Conservation (phyloP, 2,113 vertebrate genomes). For the Phaethon lepturus region DNA sequence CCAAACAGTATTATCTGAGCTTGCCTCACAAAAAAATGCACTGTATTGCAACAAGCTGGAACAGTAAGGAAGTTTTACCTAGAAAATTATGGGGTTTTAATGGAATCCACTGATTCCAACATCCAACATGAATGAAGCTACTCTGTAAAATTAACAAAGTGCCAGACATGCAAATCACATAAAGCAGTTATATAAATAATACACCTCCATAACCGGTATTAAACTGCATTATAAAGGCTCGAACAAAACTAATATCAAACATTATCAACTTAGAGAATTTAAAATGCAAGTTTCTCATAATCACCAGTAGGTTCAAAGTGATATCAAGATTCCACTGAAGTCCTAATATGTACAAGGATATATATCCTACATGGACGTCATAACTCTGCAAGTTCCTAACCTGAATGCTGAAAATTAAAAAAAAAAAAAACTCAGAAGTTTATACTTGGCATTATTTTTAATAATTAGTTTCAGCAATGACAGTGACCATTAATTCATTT, state of each 20-base stretch:
- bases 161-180: neutral
- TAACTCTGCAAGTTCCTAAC: slow-evolving; percentile 89
- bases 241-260: neutral
- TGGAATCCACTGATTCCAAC: neutral
- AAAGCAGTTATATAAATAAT: neutral
- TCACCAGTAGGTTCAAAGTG: neutral
- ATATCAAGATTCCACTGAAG: neutral
- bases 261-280: neutral
- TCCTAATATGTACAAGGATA: slow-evolving; percentile 72
- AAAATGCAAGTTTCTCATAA: neutral
- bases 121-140: neutral
- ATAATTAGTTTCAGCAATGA: neutral
- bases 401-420: slow-evolving; percentile 84
- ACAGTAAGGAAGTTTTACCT: neutral
- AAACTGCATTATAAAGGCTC: neutral
- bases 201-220: neutral
- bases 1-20: neutral
- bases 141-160: neutral
- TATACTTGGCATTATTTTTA: neutral
- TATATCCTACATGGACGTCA: slow-evolving; percentile 92
- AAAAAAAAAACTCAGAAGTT: neutral
- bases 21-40: neutral
- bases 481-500: neutral
- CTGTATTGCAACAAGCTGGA: neutral
- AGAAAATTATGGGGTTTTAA: neutral